Evolutionary conservation across 2,113 vertebrate species (phyloP).

Genomic region (Crotalus helleri): DNA sequence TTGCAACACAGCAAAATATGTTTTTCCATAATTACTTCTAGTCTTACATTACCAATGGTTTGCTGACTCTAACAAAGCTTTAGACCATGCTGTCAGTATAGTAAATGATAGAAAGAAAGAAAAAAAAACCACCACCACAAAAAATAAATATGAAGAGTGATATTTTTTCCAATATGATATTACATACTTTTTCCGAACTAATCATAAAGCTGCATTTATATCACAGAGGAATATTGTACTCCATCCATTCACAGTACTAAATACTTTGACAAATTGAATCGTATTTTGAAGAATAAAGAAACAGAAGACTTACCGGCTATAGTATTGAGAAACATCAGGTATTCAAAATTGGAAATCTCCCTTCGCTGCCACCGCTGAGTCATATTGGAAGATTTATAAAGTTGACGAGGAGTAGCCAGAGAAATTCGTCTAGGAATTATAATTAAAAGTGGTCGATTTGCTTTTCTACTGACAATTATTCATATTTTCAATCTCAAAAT

Average conservation of each 20-base stretch:
- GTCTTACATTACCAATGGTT: constrained; percentile 77
- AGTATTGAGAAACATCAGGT: constrained; percentile 98
- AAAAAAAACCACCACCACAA: constrained; percentile 65
- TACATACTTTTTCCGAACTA: constrained; percentile 53
- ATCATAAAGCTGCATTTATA: constrained; percentile 56
- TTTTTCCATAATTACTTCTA: constrained; percentile 81
- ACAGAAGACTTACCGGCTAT: constrained; percentile 84
- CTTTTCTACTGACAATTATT: constrained; percentile 44
- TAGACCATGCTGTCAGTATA: constrained; percentile 79
- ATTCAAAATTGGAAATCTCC: constrained; percentile 98
- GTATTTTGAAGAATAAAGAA: constrained; percentile 53
- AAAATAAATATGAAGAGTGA: constrained; percentile 57
- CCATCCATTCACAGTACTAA: constrained; percentile 43
- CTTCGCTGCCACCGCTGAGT: constrained; percentile 98
- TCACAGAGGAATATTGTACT: constrained; percentile 57
- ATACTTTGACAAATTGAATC: constrained; percentile 64
- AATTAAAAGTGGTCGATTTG: constrained; percentile 46
- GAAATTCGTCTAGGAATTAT: constrained; percentile 86
- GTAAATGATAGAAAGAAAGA: constrained; percentile 70
- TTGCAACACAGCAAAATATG: constrained; percentile 77
- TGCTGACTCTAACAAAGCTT: constrained; percentile 82
- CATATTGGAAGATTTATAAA: constrained; percentile 99
- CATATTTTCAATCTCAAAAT: constrained; percentile 43
- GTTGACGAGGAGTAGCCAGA: constrained; percentile 91
- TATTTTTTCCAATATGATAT: constrained; percentile 58